Evolutionary conservation across 2,888 invertebrate genomes (phyloP).

Genomic region (Eristalinus sepulchralis): DNA sequence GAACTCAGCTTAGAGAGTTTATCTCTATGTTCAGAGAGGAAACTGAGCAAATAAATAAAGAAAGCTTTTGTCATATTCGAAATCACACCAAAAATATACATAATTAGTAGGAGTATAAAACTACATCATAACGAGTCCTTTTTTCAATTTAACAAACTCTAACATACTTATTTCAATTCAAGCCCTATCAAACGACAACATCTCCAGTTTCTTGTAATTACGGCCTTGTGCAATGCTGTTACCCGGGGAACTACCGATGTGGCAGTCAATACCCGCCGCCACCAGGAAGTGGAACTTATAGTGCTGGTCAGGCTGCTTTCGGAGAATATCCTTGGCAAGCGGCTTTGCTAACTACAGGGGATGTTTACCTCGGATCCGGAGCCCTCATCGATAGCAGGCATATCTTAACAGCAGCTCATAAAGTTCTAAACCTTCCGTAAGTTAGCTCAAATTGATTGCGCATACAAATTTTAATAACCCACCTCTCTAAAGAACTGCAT

Average conservation of each 20-base stretch:
- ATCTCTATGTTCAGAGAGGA: no score
- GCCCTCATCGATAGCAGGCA: constrained; percentile 86
- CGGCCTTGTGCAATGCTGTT: constrained; percentile 77
- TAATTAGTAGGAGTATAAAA: no score
- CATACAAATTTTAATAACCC: neutral
- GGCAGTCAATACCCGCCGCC: constrained; percentile 78
- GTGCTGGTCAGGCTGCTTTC: constrained; percentile 83
- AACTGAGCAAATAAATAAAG: no score
- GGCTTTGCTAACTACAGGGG: constrained; percentile 83
- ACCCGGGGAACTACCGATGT: constrained; percentile 77
- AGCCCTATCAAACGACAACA: constrained; percentile 48
- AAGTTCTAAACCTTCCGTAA: constrained; percentile 84
- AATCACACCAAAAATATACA: no score
- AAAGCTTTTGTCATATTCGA: no score
- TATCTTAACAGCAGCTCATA: constrained; percentile 88
- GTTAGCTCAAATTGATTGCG: constrained; percentile 73
- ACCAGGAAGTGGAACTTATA: constrained; percentile 77
- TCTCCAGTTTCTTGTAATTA: constrained; percentile 74
- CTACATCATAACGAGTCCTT: neutral
- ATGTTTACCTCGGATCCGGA: constrained; percentile 87
- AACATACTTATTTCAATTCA: neutral
- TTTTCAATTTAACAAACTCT: neutral
- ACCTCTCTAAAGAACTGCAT: constrained; percentile 72
- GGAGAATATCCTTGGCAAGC: constrained; percentile 90
- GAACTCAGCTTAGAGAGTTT: no score